These are phyloP conservation scores for Dendroctonus ponderosae DNA, from an alignment of 1,140 invertebrate genomes.

Conservation along the genomic window DNA sequence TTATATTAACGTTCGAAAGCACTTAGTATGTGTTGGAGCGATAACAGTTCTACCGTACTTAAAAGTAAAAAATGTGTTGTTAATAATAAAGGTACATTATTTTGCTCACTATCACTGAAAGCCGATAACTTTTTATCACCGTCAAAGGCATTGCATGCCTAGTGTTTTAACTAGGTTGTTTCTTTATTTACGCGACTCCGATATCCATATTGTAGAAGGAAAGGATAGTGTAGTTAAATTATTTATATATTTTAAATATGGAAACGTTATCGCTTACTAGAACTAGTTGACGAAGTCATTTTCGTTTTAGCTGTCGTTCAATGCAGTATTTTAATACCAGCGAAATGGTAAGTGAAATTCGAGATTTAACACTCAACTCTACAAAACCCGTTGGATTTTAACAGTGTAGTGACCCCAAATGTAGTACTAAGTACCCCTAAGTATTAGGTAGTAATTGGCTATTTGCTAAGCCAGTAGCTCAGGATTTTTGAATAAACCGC, in stretches of 20 bases:
- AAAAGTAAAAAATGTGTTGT: conserved; percentile 4
- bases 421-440: too few relatives aligned
- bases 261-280: not conserved
- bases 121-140: conserved; percentile 24
- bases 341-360: too few relatives aligned
- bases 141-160: conserved; percentile 21
- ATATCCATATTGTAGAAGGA: not conserved
- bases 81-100: conserved; percentile 11
- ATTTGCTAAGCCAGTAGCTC: too few relatives aligned
- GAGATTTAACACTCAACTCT: too few relatives aligned
- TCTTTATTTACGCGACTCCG: not conserved
- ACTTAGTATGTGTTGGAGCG: not conserved
- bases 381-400: too few relatives aligned
- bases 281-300: not conserved
- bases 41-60: not conserved
- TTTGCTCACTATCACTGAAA: conserved; percentile 13
- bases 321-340: too few relatives aligned
- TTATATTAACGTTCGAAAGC: not conserved
- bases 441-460: too few relatives aligned
- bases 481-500: too few relatives aligned
- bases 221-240: conserved; percentile 1
- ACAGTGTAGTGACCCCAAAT: too few relatives aligned
- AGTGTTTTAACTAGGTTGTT: conserved; percentile 17
- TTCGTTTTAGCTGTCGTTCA: not conserved
- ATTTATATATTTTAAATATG: conserved; percentile 19